These are phyloP conservation scores for Aphidius colemani DNA, from an alignment of 2,888 invertebrate genomes.

Conservation along the genomic window DNA sequence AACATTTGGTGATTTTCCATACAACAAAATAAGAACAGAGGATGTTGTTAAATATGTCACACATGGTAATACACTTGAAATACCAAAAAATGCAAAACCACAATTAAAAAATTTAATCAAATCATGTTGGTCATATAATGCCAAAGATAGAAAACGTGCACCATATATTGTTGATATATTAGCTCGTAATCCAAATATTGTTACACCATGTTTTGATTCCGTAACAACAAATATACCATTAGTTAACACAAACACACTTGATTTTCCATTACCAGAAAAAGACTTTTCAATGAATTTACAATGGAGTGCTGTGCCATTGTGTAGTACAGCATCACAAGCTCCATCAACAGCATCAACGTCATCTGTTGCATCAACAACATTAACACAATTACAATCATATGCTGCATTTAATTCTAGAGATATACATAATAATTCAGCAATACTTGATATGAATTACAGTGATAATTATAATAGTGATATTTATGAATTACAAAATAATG, in stretches of 20 bases:
- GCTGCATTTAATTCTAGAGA: no score
- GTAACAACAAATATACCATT: conserved; percentile 76
- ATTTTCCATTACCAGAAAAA: conserved; percentile 61
- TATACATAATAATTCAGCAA: conserved; percentile 28
- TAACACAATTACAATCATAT: neutral
- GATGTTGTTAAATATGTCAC: conserved; percentile 84
- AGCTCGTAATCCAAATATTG: conserved; percentile 75
- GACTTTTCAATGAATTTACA: conserved; percentile 57
- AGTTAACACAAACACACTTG: conserved; percentile 68
- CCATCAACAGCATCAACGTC: conserved; percentile 9
- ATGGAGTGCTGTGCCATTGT: conserved; percentile 30
- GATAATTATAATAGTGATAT: conserved; percentile 7
- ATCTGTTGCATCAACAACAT: conserved; percentile 9
- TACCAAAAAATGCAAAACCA: conserved; percentile 79
- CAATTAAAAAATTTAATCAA: conserved; percentile 76
- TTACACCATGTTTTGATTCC: conserved; percentile 79
- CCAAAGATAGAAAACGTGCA: conserved; percentile 74
- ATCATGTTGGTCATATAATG: conserved; percentile 78
- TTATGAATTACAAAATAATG: neutral
- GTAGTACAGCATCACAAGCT: neutral
- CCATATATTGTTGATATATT: conserved; percentile 81
- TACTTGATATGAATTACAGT: conserved; percentile 38
- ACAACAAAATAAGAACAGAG: conserved; percentile 83
- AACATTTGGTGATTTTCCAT: conserved; percentile 90
- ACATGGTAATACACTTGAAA: conserved; percentile 72